Percentiles rank a stretch among this genome's conserved stretches.
Conservation (phyloP, 1,140 invertebrate species). For the Hyles euphorbiae region DNA sequence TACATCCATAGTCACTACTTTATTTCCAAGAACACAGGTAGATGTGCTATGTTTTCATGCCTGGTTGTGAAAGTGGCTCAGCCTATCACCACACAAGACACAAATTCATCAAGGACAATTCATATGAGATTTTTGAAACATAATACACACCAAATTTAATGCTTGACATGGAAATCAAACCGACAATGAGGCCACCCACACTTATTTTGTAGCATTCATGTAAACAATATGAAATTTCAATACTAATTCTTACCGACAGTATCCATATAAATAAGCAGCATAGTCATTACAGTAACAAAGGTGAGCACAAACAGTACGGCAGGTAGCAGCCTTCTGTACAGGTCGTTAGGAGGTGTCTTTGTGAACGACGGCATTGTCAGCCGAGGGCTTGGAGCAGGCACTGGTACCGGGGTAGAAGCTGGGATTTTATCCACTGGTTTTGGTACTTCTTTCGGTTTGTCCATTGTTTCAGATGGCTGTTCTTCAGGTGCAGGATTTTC, state of each 20-base stretch:
- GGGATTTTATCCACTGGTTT: slow-evolving; percentile 29
- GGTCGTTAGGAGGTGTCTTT: slow-evolving; percentile 58
- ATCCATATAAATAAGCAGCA: slow-evolving; percentile 81
- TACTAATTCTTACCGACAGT: slow-evolving; percentile 75
- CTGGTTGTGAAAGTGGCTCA: too few species aligned
- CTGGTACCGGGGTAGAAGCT: slow-evolving; percentile 18
- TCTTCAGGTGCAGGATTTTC: slow-evolving; percentile 38
- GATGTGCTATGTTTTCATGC: too few species aligned
- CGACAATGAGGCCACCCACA: too few species aligned
- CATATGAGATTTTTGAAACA: too few species aligned
- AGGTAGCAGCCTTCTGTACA: slow-evolving; percentile 76
- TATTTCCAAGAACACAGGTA: too few species aligned
- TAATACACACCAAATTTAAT: too few species aligned
- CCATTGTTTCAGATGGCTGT: slow-evolving; percentile 15
- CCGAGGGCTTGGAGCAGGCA: slow-evolving; percentile 11
- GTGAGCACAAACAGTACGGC: slow-evolving; percentile 79
- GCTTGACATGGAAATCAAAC: too few species aligned
- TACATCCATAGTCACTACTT: too few species aligned
- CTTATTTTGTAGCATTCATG: too few species aligned
- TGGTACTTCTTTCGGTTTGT: slow-evolving; percentile 31
- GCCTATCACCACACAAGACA: too few species aligned
- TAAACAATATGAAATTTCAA: background rate
- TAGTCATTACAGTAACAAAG: slow-evolving; percentile 81
- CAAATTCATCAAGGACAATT: too few species aligned
- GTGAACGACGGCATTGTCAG: slow-evolving; percentile 49